These are phyloP conservation scores for Conus ventricosus DNA, from an alignment of 1,140 invertebrate genomes.

Conservation along the genomic window DNA sequence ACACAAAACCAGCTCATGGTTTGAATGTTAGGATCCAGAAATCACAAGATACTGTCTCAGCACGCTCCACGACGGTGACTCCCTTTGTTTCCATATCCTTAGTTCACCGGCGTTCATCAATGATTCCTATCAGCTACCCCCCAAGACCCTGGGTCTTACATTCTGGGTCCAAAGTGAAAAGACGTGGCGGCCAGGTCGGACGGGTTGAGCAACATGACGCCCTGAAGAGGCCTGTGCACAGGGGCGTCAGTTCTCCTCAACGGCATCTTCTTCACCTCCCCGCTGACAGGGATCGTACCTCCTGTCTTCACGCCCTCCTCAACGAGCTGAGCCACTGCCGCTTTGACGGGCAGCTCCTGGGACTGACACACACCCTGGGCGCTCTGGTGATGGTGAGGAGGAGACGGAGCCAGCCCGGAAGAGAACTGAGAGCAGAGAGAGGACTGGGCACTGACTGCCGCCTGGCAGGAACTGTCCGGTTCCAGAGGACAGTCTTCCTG, in stretches of 20 bases:
- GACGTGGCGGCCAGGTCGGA: slow-evolving; percentile 5
- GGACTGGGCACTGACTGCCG: neutral
- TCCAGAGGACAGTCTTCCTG: neutral
- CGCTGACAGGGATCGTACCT: neutral
- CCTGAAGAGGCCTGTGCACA: slow-evolving; percentile 22
- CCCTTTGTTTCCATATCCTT: no score
- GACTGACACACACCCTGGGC: neutral
- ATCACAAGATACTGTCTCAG: no score
- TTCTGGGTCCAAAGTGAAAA: neutral
- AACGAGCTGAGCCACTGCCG: no score
- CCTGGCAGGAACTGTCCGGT: neutral
- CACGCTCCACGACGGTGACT: no score
- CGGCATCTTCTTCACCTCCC: neutral
- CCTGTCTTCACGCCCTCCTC: neutral
- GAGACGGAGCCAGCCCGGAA: neutral
- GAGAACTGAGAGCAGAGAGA: neutral
- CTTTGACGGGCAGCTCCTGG: neutral
- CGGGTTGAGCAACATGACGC: slow-evolving; percentile 26
- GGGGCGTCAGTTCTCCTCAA: neutral
- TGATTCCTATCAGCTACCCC: no score
- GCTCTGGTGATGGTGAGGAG: neutral
- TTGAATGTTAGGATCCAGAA: no score
- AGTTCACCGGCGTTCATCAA: no score
- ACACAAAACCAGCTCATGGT: no score
- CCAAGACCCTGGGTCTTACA: neutral